Evolutionary conservation across 2,888 invertebrate species (phyloP).

Genomic region (Trypoxylon attenuatum): DNA sequence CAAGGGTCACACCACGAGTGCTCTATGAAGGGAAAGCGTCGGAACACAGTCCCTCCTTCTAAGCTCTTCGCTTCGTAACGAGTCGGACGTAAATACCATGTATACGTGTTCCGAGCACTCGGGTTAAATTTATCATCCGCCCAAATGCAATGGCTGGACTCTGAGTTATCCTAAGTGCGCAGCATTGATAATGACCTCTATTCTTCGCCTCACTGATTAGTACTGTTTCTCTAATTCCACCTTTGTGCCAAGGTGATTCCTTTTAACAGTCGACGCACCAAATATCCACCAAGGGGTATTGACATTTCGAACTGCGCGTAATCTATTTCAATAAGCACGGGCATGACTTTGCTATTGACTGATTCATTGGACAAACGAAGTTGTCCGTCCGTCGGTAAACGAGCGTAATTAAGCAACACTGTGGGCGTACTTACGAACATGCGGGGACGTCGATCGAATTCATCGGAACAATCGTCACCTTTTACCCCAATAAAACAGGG

Average conservation of each 20-base stretch:
- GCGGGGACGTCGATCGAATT: not conserved
- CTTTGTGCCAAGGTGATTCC: not conserved
- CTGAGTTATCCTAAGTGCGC: too few species aligned
- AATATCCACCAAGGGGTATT: too few species aligned
- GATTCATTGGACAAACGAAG: not conserved
- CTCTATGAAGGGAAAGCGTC: constrained; percentile 2
- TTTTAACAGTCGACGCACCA: too few species aligned
- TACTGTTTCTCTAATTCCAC: too few species aligned
- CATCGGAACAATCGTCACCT: not conserved
- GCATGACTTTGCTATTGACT: not conserved
- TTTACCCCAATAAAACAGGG: not conserved
- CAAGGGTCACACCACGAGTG: not conserved
- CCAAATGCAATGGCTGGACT: not conserved
- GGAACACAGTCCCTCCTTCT: not conserved
- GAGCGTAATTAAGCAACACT: not conserved
- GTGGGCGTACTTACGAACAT: not conserved
- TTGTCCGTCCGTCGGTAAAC: not conserved
- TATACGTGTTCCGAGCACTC: not conserved
- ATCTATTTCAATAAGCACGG: not conserved
- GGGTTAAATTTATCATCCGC: not conserved
- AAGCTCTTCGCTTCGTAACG: not conserved
- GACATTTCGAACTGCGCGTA: too few species aligned
- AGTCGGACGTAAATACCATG: too few species aligned
- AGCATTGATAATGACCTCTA: too few species aligned
- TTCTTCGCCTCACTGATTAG: too few species aligned